These are phyloP conservation scores for Drosophila pseudotalamancana DNA, from an alignment of 2,888 invertebrate species.

Conservation along the genomic window DNA sequence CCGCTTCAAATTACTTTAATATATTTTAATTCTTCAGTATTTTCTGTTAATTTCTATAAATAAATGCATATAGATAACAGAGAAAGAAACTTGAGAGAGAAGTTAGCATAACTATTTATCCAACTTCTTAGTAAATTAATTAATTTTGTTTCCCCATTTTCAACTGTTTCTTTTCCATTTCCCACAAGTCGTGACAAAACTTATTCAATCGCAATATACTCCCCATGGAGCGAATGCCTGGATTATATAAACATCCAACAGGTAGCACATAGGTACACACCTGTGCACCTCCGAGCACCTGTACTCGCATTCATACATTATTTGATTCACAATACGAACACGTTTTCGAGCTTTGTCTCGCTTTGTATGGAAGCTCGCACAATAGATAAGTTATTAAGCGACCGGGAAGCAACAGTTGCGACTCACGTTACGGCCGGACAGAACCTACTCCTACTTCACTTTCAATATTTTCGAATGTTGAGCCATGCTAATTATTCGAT, in stretches of 20 bases:
- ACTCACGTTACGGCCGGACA: too few species aligned
- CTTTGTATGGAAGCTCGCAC: constrained; percentile 54
- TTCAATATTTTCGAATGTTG: too few species aligned
- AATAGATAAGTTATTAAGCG: constrained; percentile 46
- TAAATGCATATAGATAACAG: too few species aligned
- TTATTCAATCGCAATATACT: neutral
- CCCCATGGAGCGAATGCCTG: neutral
- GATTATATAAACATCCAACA: constrained; percentile 16
- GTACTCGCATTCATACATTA: constrained; percentile 52
- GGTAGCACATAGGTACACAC: constrained; percentile 14
- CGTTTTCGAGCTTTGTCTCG: constrained; percentile 44
- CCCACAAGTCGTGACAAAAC: neutral
- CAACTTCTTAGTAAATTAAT: neutral
- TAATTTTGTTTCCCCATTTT: neutral
- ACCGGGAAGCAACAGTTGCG: constrained; percentile 32
- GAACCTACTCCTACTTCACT: too few species aligned
- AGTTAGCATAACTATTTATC: neutral
- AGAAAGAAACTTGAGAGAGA: neutral
- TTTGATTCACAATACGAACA: constrained; percentile 71
- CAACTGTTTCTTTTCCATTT: neutral
- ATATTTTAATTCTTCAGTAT: too few species aligned
- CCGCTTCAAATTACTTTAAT: neutral
- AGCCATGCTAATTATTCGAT: too few species aligned
- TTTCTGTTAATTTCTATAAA: too few species aligned
- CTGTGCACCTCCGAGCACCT: constrained; percentile 11